phyloP scores from a whole-genome alignment of 2,113 vertebrate genomes.

The Recurvirostra avosetta region DNA sequence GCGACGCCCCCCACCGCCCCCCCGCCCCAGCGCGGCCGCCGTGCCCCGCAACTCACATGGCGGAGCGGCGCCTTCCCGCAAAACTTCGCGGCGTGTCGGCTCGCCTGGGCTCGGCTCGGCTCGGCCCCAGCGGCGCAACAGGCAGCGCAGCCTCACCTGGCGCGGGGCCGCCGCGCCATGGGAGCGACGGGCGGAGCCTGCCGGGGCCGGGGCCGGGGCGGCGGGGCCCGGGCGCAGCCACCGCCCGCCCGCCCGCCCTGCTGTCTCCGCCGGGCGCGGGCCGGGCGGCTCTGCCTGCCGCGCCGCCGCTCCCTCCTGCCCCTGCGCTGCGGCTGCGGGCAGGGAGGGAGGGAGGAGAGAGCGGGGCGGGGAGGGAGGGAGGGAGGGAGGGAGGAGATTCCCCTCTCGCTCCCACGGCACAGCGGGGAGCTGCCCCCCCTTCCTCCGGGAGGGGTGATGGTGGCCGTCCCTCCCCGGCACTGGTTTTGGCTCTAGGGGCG shows the following conservation, averaged over 20 bases:
- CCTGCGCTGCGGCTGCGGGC: constrained; percentile 17
- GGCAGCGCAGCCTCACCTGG: constrained; percentile 22
- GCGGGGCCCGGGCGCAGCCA: not conserved
- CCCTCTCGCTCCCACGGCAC: not conserved
- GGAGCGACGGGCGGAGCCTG: constrained; percentile 2
- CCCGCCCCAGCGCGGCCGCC: not conserved
- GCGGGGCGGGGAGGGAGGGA: not conserved
- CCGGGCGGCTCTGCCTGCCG: not conserved
- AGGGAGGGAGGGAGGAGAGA: not conserved
- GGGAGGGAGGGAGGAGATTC: constrained; percentile 24
- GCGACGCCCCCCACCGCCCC: not conserved
- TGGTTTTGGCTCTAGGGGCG: not conserved
- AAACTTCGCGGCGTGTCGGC: constrained; percentile 14
- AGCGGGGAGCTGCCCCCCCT: not conserved
- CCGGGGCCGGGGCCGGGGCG: not conserved
- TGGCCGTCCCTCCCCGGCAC: not conserved
- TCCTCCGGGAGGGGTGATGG: not conserved
- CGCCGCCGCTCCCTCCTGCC: not conserved
- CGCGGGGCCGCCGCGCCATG: not conserved
- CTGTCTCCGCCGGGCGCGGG: not conserved
- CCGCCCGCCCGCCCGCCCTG: not conserved
- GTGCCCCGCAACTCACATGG: not conserved
- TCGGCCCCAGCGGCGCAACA: constrained; percentile 9
- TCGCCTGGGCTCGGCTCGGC: not conserved
- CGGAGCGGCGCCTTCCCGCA: not conserved